Evolutionary conservation across 2,113 vertebrate genomes (phyloP).

Genomic region (Myotis brandtii): DNA sequence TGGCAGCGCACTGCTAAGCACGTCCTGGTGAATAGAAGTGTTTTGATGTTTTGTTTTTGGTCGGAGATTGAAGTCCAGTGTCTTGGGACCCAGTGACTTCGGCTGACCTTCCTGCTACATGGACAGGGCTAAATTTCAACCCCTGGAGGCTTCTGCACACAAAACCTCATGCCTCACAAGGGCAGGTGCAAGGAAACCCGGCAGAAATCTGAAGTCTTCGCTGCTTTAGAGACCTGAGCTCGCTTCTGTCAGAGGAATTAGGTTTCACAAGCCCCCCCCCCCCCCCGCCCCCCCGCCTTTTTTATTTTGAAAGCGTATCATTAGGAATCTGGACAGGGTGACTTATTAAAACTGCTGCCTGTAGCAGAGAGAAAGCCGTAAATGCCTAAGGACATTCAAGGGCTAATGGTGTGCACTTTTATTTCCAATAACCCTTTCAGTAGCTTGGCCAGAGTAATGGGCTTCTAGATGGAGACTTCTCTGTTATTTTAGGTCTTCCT

Average conservation of each 20-base stretch:
- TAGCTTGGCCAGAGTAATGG: background rate
- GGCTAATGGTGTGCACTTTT: background rate
- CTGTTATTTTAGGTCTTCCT: background rate
- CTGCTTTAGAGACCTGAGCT: slow-evolving; percentile 87
- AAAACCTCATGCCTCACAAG: slow-evolving; percentile 88
- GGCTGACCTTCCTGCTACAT: slow-evolving; percentile 87
- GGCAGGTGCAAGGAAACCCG: slow-evolving; percentile 88
- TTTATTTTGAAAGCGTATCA: slow-evolving; percentile 83
- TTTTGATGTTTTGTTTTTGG: slow-evolving; percentile 87
- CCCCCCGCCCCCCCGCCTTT: slow-evolving; percentile 39
- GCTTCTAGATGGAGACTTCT: background rate
- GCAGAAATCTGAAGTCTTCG: slow-evolving; percentile 85
- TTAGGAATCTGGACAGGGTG: slow-evolving; percentile 74
- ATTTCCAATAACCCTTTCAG: slow-evolving; percentile 18
- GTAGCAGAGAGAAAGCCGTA: slow-evolving; percentile 61
- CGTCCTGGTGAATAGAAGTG: slow-evolving; percentile 85
- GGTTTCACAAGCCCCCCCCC: slow-evolving; percentile 84
- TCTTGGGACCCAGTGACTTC: slow-evolving; percentile 90
- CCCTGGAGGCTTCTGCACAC: slow-evolving; percentile 89
- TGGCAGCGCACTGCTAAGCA: slow-evolving; percentile 83
- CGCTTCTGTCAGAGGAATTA: slow-evolving; percentile 86
- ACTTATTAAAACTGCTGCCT: slow-evolving; percentile 78
- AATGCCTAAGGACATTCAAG: slow-evolving; percentile 53
- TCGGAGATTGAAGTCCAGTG: slow-evolving; percentile 88
- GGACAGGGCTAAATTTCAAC: slow-evolving; percentile 90